Evolutionary conservation across 2,888 invertebrate species (phyloP).

Genomic region (Tenthredo scrophulariae): DNA sequence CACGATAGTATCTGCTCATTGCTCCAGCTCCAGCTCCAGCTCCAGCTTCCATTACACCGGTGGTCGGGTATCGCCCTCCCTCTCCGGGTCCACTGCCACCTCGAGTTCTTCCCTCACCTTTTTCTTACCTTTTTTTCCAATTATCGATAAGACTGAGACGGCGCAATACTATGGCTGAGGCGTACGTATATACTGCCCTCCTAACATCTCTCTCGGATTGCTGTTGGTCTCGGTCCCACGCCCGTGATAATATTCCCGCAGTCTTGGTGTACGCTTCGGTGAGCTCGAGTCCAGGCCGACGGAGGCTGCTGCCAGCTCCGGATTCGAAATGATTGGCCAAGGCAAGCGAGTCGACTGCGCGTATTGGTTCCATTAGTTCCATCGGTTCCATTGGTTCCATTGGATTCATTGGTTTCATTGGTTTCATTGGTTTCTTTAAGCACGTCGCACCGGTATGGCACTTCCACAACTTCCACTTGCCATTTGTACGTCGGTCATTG

Average conservation of each 20-base stretch:
- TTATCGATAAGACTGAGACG: constrained; percentile 74
- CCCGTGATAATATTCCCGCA: constrained; percentile 53
- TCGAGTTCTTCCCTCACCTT: constrained; percentile 53
- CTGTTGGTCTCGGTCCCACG: constrained; percentile 57
- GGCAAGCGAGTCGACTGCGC: constrained; percentile 76
- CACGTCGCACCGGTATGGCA: background rate
- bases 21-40: constrained; percentile 9
- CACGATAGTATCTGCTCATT: constrained; percentile 31
- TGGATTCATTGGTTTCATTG: constrained; percentile 51
- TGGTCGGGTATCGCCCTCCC: constrained; percentile 48
- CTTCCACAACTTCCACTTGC: constrained; percentile 17
- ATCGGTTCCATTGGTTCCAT: constrained; percentile 53
- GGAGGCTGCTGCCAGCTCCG: constrained; percentile 51
- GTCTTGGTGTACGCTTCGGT: constrained; percentile 54
- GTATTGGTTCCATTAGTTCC: constrained; percentile 77
- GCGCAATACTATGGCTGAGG: constrained; percentile 63
- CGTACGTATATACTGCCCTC: constrained; percentile 38
- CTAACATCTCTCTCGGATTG: constrained; percentile 43
- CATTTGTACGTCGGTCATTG: constrained; percentile 16
- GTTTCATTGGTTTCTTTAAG: constrained; percentile 39
- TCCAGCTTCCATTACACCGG: constrained; percentile 40
- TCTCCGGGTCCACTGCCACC: constrained; percentile 54
- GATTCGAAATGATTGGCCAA: constrained; percentile 78
- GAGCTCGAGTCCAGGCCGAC: constrained; percentile 52
- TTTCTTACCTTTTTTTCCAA: constrained; percentile 66